Conservation (phyloP, 2,888 invertebrate species). For the Phrixothrix hirtus region DNA sequence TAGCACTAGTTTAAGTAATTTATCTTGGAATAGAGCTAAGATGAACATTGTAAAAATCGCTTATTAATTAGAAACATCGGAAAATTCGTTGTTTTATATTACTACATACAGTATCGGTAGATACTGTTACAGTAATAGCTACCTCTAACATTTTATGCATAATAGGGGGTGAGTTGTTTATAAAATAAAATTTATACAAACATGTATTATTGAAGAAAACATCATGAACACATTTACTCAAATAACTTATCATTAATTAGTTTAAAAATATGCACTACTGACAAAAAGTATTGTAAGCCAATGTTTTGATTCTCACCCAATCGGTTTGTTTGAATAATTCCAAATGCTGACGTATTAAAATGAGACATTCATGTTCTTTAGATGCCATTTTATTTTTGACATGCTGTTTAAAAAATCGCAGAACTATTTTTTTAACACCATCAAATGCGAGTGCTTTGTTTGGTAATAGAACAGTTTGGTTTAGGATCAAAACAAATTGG, state of each 20-base stretch:
- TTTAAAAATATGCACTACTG: not conserved
- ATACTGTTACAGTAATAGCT: no score
- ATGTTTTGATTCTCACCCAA: constrained; percentile 13
- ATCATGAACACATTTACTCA: no score
- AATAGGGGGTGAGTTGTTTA: no score
- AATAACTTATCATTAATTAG: not conserved
- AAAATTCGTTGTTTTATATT: no score
- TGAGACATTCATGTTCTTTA: constrained; percentile 7
- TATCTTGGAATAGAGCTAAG: no score
- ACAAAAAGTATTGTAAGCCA: constrained; percentile 12
- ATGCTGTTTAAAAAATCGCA: constrained; percentile 7
- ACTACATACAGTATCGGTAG: no score
- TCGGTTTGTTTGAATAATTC: constrained; percentile 3
- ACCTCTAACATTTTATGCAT: no score
- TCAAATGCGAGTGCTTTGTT: not conserved
- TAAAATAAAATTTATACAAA: no score
- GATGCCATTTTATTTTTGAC: constrained; percentile 7
- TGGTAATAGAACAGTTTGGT: not conserved
- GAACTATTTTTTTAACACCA: not conserved
- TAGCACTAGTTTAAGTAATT: no score
- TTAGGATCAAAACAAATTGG: not conserved
- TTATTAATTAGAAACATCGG: no score
- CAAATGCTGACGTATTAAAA: constrained; percentile 1
- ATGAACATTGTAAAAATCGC: no score
- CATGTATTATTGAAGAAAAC: no score